phyloP scores from a whole-genome alignment of 2,888 invertebrate genomes.

The Andricus quercusramuli region DNA sequence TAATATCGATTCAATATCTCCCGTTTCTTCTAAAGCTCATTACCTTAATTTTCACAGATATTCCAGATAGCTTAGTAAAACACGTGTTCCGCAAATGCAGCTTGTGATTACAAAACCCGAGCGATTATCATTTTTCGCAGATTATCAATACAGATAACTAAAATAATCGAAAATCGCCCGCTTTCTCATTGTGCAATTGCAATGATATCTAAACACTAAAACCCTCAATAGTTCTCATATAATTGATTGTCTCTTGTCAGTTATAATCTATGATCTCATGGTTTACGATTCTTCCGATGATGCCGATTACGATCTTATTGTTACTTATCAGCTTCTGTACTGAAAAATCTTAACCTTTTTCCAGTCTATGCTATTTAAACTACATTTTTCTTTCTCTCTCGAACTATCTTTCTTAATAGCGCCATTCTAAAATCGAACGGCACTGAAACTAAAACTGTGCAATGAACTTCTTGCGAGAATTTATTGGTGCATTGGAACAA shows the following conservation, averaged over 20 bases:
- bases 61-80: neutral
- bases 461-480: neutral
- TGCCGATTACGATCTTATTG: neutral
- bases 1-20: neutral
- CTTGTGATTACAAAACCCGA: slow-evolving; percentile 2
- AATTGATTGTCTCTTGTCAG: slow-evolving; percentile 31
- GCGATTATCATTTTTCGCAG: slow-evolving; percentile 12
- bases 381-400: neutral
- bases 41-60: slow-evolving; percentile 16
- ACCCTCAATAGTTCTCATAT: neutral
- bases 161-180: neutral
- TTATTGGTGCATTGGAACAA: slow-evolving; percentile 1
- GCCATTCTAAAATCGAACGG: neutral
- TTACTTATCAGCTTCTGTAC: no score
- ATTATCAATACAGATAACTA: neutral
- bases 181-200: slow-evolving; percentile 26
- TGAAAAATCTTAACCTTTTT: neutral
- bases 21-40: neutral
- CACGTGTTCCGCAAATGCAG: neutral
- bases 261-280: slow-evolving; percentile 8
- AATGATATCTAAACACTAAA: slow-evolving; percentile 7
- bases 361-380: neutral
- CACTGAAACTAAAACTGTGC: neutral
- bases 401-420: neutral
- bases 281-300: neutral